phyloP scores from a whole-genome alignment of 2,113 vertebrate genomes.

The Notarius quadriscutis region DNA sequence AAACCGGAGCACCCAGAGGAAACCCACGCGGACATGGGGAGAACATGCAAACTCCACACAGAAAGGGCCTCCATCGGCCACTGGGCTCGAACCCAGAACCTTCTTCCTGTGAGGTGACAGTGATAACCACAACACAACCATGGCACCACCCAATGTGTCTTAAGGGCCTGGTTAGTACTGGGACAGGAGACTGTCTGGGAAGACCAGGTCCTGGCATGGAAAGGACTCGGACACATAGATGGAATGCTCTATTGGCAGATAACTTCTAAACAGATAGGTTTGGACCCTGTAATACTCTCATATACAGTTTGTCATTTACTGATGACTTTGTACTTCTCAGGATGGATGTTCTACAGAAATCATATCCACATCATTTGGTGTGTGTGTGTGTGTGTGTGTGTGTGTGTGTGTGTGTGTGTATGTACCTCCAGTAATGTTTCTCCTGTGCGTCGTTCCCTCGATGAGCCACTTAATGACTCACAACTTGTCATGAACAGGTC shows the following conservation, averaged over 20 bases:
- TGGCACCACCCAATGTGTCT: too few relatives aligned
- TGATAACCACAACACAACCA: too few relatives aligned
- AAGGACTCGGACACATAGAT: neutral
- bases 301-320: neutral
- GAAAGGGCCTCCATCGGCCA: too few relatives aligned
- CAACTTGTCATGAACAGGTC: constrained; percentile 67
- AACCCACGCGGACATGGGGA: too few relatives aligned
- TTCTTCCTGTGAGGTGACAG: too few relatives aligned
- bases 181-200: too few relatives aligned
- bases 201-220: too few relatives aligned
- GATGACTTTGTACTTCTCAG: neutral
- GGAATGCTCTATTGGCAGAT: neutral
- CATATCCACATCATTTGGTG: too few relatives aligned
- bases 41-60: too few relatives aligned
- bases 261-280: neutral
- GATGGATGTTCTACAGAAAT: neutral
- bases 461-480: constrained; percentile 56
- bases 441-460: constrained; percentile 51
- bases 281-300: neutral
- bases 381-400: constrained; percentile 14
- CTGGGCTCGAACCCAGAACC: too few relatives aligned
- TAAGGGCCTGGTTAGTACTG: too few relatives aligned
- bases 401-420: constrained; percentile 34
- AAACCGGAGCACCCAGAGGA: too few relatives aligned
- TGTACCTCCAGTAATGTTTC: constrained; percentile 68